Conservation (phyloP, 2,797 vertebrate species). For the Eulemur rubriventer region DNA sequence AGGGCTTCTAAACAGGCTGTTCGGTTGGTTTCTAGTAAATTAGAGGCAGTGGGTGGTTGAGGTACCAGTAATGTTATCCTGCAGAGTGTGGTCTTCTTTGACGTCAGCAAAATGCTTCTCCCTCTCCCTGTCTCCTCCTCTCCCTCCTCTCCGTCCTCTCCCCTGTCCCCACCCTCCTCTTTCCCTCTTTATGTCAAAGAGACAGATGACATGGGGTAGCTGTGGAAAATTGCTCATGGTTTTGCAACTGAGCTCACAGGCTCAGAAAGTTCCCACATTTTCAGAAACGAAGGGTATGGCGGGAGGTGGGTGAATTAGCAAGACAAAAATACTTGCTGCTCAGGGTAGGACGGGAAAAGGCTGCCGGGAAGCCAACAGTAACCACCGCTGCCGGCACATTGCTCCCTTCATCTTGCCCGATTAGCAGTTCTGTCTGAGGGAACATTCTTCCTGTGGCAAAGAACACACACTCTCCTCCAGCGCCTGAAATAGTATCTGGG, state of each 20-base stretch:
- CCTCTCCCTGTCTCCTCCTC: constrained; percentile 66
- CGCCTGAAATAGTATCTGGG: constrained; percentile 73
- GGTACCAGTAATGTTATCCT: constrained; percentile 88
- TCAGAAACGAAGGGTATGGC: constrained; percentile 54
- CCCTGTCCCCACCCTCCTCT: background rate
- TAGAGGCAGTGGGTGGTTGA: constrained; percentile 86
- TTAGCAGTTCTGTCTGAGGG: constrained; percentile 74
- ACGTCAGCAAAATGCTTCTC: constrained; percentile 86
- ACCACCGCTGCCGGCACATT: constrained; percentile 15
- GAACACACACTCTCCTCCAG: constrained; percentile 76
- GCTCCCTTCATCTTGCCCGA: constrained; percentile 5
- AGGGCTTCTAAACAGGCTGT: constrained; percentile 87
- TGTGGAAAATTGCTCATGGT: constrained; percentile 47
- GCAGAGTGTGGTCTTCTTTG: constrained; percentile 84
- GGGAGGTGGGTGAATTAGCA: constrained; percentile 34
- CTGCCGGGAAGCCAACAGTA: constrained; percentile 69
- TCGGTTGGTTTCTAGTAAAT: constrained; percentile 90
- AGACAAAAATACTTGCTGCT: constrained; percentile 73
- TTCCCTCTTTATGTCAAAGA: background rate
- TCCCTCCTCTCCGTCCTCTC: background rate
- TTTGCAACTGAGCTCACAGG: constrained; percentile 57
- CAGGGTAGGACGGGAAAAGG: constrained; percentile 64
- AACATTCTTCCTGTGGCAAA: constrained; percentile 79
- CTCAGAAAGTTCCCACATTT: constrained; percentile 68
- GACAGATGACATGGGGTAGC: constrained; percentile 34